phyloP scores from a whole-genome alignment of 92 coral and sea anemone species.

The Heteractis magnifica region DNA sequence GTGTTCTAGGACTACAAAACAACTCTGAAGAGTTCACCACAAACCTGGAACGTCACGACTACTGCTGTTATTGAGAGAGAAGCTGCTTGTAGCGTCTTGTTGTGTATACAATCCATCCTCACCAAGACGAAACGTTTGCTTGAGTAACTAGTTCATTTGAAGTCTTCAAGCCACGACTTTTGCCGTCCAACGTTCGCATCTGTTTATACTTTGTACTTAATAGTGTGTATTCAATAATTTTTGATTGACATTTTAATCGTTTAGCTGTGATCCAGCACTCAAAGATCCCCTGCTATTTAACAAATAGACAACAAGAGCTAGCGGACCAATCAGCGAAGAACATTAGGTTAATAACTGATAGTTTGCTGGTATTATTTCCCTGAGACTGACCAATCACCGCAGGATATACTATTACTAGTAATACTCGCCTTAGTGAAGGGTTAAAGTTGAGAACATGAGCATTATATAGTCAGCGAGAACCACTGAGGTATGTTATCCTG shows the following conservation, averaged over 20 bases:
- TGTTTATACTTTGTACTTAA: not conserved
- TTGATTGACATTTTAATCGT: slow-evolving; percentile 23
- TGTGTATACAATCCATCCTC: not conserved
- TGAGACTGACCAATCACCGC: not conserved
- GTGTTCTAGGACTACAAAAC: not conserved
- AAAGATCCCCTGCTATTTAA: not conserved
- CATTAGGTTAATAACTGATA: slow-evolving; percentile 2
- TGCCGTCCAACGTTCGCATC: not conserved
- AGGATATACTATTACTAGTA: not conserved
- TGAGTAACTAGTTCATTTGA: not conserved
- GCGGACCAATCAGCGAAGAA: not conserved
- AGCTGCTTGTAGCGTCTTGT: not conserved
- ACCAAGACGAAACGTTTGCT: not conserved
- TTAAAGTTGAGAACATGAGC: not conserved
- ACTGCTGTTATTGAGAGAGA: not conserved
- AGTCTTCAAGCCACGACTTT: not conserved
- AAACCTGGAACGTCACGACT: not conserved
- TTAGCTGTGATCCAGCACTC: slow-evolving; percentile 16
- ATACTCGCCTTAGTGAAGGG: not conserved
- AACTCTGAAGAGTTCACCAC: not conserved
- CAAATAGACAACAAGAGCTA: not conserved
- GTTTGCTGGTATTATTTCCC: not conserved
- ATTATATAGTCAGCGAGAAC: not conserved
- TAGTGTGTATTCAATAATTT: not conserved
- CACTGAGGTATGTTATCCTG: not conserved